Conservation (phyloP, 2,797 vertebrate genomes). For the Enoplosus armatus region DNA sequence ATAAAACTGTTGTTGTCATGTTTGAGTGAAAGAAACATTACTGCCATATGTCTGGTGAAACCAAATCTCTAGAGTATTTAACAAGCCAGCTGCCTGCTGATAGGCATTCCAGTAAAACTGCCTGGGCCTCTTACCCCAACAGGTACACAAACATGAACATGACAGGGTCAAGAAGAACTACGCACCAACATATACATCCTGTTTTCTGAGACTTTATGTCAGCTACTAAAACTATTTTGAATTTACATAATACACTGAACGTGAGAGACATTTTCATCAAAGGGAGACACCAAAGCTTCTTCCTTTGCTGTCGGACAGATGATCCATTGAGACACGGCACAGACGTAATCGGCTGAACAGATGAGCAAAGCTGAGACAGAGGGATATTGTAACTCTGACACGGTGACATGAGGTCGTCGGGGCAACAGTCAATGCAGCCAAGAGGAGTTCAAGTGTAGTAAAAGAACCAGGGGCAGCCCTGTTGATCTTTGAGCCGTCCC, state of each 20-base stretch:
- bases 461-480: constrained; percentile 54
- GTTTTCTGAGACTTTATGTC: neutral
- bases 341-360: constrained; percentile 50
- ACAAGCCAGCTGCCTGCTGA: constrained; percentile 64
- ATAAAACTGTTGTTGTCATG: constrained; percentile 30
- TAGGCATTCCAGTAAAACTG: constrained; percentile 65
- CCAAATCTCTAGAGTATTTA: constrained; percentile 44
- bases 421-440: constrained; percentile 61
- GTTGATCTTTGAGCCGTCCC: constrained; percentile 68
- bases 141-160: constrained; percentile 57
- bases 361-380: constrained; percentile 54
- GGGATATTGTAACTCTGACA: constrained; percentile 64
- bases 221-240: neutral
- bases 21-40: constrained; percentile 44
- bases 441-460: constrained; percentile 52
- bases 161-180: constrained; percentile 16
- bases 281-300: constrained; percentile 15
- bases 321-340: constrained; percentile 5
- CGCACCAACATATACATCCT: neutral
- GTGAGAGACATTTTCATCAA: neutral
- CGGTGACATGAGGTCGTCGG: constrained; percentile 68
- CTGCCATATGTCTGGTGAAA: constrained; percentile 38
- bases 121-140: constrained; percentile 35
- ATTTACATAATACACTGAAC: neutral
- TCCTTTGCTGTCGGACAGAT: constrained; percentile 36